These are phyloP conservation scores for Gallirallus australis DNA, from an alignment of 2,797 vertebrate species.

Conservation along the genomic window DNA sequence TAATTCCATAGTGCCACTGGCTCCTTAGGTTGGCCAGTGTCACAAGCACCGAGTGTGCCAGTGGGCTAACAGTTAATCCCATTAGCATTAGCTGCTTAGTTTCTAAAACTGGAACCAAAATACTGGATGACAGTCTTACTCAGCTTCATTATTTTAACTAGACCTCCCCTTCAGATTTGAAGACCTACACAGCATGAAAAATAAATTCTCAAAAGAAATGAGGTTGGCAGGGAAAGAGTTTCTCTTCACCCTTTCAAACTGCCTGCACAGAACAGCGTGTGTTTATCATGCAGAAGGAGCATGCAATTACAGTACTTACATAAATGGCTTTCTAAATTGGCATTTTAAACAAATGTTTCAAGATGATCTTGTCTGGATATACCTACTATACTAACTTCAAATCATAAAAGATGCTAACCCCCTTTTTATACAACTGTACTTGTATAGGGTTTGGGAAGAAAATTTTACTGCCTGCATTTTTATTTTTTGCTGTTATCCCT, in stretches of 20 bases:
- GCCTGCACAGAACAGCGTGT: background rate
- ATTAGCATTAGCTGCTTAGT: conserved; percentile 56
- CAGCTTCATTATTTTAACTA: conserved; percentile 23
- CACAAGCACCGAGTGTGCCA: background rate
- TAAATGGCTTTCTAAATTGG: background rate
- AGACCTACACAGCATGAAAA: background rate
- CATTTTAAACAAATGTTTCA: background rate
- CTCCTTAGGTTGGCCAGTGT: background rate
- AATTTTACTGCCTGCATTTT: background rate
- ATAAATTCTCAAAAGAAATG: conserved; percentile 4
- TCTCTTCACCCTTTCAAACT: background rate
- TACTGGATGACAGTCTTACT: conserved; percentile 9
- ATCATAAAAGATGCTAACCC: background rate
- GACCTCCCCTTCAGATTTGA: background rate
- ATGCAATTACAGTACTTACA: background rate
- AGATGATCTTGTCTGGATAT: background rate
- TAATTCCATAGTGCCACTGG: background rate
- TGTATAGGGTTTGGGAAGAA: background rate
- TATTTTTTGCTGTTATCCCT: background rate
- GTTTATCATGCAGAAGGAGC: background rate
- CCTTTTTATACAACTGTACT: background rate
- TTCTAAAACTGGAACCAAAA: conserved; percentile 48
- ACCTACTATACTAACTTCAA: background rate
- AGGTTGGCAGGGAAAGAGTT: background rate
- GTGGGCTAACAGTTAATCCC: conserved; percentile 52